Evolutionary conservation across 2,888 invertebrate genomes (phyloP), one percentile per base, ranked within the genome.

Genomic region (Ormyrus labotus): DNA sequence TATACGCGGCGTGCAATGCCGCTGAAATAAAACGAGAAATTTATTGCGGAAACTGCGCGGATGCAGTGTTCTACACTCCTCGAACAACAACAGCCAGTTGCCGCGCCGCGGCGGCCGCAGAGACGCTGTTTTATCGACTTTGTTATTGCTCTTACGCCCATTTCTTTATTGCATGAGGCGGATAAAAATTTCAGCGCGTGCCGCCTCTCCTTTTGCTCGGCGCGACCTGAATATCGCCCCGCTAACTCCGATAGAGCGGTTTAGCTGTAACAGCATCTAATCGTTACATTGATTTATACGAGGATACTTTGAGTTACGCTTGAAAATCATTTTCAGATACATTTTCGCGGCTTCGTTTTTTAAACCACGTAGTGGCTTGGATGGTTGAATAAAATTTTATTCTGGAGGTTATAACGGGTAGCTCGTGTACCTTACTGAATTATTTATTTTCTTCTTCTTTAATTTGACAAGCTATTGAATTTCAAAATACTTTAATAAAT

Each of bases 71-170:
- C 61, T 19, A 51, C 50, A 57, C 73, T 65, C 11, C n/a, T 53
- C 57, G 47, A 19, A 57, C 67, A n/a, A 69, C 61, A 76, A 61
- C 68, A 50, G 51, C 51, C 45, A n/a, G 50, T 67, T 13, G 51
- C 48, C 47, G 6, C 10, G 45, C 9, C n/a, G 45, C 53, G 10
- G 57, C 8, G 13, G 34, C 19, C 19, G 19, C 19, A 19, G 19
- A 19, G 19, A 19, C 19, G 19, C 19, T 69, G 63, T 69, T 76
- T 69, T 76, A 69, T 69, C 48, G 76, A 48, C 57, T 7, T 60
- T 55, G 69, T 76, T 76, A 76, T 76, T 76, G 68, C 69, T 48
- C 69, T 69, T 76, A 63, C 63, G 75, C 75, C 60, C n/a, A 19
- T 69, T 76, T 76, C 76, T 69, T 69, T 69, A 69, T 63, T 55